These are phyloP conservation scores for Leptinotarsa undecemlineata DNA, from an alignment of 1,140 invertebrate species.

Conservation along the genomic window DNA sequence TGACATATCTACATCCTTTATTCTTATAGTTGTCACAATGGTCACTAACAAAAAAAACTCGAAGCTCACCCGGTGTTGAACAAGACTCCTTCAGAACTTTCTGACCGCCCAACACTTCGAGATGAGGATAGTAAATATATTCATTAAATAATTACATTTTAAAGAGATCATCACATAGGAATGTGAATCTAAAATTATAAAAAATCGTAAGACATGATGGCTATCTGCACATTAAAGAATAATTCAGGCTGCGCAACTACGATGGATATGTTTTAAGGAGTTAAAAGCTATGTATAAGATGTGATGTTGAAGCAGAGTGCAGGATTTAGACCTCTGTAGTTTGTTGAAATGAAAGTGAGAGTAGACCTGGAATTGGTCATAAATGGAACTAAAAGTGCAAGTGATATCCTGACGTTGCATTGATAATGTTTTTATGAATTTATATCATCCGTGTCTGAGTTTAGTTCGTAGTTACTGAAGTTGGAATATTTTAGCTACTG, in stretches of 20 bases:
- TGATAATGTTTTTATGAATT: not conserved
- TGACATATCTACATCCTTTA: not conserved
- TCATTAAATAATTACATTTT: conserved; percentile 9
- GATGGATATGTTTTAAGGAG: conserved; percentile 6
- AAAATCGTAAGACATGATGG: conserved; percentile 8
- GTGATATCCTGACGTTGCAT: not conserved
- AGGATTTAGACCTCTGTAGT: not conserved
- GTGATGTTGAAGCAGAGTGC: not conserved
- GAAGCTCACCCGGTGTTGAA: not conserved
- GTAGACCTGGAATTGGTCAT: not conserved
- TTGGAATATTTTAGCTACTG: not conserved
- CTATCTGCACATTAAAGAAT: conserved; percentile 9
- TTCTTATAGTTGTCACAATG: not conserved
- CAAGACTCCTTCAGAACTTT: not conserved
- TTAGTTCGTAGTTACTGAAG: not conserved
- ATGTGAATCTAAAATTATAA: not conserved
- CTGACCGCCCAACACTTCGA: conserved; percentile 7
- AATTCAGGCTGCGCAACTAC: not conserved
- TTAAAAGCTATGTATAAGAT: conserved; percentile 13
- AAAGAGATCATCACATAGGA: conserved; percentile 9
- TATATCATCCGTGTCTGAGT: not conserved
- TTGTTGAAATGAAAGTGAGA: not conserved
- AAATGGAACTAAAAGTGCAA: conserved; percentile 6
- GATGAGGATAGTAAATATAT: not conserved
- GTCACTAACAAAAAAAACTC: not conserved